These are phyloP conservation scores for Actinia tenebrosa DNA, from an alignment of 64 coral and sea anemone genomes.

Conservation along the genomic window DNA sequence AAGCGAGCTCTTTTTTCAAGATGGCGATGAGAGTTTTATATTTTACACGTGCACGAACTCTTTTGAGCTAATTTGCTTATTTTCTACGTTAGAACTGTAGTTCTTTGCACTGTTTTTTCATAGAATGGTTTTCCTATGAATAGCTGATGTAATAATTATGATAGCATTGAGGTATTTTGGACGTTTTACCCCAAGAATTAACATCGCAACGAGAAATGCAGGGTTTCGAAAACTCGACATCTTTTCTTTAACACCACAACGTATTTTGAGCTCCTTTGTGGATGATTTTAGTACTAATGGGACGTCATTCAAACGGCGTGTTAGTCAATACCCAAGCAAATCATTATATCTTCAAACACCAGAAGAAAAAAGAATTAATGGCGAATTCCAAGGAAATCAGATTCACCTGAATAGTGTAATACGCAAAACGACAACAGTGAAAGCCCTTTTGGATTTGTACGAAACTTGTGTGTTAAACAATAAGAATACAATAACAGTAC, in stretches of 20 bases:
- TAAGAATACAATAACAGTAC: not conserved
- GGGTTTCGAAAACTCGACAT: not conserved
- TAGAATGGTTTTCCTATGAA: not conserved
- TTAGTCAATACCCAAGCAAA: slow-evolving; percentile 1
- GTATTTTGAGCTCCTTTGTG: not conserved
- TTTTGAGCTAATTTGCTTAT: not conserved
- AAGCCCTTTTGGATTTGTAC: not conserved
- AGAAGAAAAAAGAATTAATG: not conserved
- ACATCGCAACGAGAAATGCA: not conserved
- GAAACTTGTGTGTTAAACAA: not conserved
- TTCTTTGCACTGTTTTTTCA: not conserved
- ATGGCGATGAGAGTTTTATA: not conserved
- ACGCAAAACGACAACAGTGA: not conserved
- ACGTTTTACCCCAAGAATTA: not conserved
- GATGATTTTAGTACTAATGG: not conserved
- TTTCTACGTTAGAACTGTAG: not conserved
- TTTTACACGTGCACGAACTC: not conserved
- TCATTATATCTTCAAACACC: not conserved
- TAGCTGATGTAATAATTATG: not conserved
- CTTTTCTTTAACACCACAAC: not conserved
- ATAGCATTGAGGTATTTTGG: not conserved
- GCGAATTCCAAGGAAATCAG: slow-evolving; percentile 6
- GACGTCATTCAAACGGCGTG: not conserved
- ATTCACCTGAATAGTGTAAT: not conserved
- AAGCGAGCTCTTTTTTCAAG: not conserved